phyloP scores from a whole-genome alignment of 2,888 invertebrate genomes.

The Eupithecia exiguata region DNA sequence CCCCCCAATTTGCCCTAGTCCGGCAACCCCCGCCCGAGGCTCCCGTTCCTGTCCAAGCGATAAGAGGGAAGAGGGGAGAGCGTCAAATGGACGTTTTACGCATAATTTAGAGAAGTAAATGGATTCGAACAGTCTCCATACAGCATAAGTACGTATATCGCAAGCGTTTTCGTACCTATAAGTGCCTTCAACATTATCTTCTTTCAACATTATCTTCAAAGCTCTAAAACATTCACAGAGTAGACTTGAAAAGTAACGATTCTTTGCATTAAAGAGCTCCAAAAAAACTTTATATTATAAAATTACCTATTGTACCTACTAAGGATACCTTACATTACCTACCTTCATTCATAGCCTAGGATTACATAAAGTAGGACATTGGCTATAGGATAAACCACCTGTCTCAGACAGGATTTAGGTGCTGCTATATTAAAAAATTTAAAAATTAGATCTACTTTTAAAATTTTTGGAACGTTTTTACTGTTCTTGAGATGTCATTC shows the following conservation, averaged over 20 bases:
- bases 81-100: constrained; percentile 85
- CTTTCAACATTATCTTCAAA: constrained; percentile 28
- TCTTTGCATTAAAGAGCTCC: too few species aligned
- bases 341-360: not conserved
- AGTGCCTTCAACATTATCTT: constrained; percentile 36
- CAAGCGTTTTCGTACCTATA: constrained; percentile 58
- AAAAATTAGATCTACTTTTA: not conserved
- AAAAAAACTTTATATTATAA: not conserved
- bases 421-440: not conserved
- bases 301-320: not conserved
- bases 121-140: constrained; percentile 82
- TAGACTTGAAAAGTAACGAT: not conserved
- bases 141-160: constrained; percentile 71
- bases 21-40: constrained; percentile 81
- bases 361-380: not conserved
- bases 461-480: not conserved
- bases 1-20: constrained; percentile 83
- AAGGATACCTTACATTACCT: too few species aligned
- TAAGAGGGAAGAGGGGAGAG: constrained; percentile 83
- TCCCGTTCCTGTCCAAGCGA: constrained; percentile 83
- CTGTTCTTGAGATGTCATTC: not conserved
- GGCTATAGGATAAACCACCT: not conserved
- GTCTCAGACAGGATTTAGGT: not conserved
- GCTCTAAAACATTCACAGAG: not conserved
- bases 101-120: constrained; percentile 85